These are phyloP conservation scores for Leptopilina clavipes DNA, from an alignment of 1,140 invertebrate species.

Conservation along the genomic window DNA sequence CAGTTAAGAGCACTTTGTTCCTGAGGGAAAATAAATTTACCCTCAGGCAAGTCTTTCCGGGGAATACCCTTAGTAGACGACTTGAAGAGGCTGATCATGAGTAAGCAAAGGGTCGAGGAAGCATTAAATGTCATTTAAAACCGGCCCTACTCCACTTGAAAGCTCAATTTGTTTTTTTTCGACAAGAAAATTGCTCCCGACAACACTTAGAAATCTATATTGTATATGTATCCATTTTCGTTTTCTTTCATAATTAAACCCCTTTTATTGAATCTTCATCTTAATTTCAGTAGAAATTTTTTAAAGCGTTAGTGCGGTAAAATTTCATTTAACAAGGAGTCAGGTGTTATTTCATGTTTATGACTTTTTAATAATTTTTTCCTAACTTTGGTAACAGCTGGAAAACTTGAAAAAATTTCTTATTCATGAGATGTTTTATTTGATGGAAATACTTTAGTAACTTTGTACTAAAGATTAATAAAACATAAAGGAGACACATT, in stretches of 20 bases:
- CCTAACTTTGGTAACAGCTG: not conserved
- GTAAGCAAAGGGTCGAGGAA: constrained; percentile 27
- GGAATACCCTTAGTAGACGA: not conserved
- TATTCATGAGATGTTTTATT: constrained; percentile 1
- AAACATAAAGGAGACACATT: too few relatives aligned
- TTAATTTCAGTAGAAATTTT: not conserved
- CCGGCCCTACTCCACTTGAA: not conserved
- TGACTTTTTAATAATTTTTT: not conserved
- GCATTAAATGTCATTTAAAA: constrained; percentile 24
- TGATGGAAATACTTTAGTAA: not conserved
- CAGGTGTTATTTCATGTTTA: too few relatives aligned
- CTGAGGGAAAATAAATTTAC: constrained; percentile 1
- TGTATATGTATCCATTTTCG: not conserved
- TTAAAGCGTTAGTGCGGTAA: not conserved
- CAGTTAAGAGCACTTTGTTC: constrained; percentile 19
- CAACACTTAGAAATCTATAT: constrained; percentile 3
- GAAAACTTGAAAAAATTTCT: not conserved
- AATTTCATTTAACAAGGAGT: too few relatives aligned
- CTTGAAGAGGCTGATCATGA: constrained; percentile 29
- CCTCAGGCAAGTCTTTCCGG: not conserved
- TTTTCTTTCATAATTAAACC: constrained; percentile 20
- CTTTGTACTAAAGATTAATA: too few relatives aligned
- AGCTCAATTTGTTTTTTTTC: constrained; percentile 8
- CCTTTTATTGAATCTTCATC: not conserved
- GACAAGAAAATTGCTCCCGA: not conserved